Percentiles rank a stretch among this genome's conserved stretches.
phyloP scores from a whole-genome alignment of 2,888 invertebrate genomes.

The Lasioglossum lativentre region DNA sequence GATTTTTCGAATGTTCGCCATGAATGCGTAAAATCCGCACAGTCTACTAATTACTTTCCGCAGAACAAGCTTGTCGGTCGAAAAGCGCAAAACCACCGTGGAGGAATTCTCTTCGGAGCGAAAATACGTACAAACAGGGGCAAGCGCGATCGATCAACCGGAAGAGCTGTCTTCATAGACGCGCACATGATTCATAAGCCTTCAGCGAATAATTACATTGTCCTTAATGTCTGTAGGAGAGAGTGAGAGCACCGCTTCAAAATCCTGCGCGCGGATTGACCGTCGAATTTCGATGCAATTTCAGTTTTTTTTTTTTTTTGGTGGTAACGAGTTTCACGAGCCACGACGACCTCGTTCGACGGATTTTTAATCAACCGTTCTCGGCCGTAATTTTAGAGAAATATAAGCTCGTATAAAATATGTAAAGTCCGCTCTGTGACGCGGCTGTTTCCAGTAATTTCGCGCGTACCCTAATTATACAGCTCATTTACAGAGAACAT shows the following conservation, averaged over 20 bases:
- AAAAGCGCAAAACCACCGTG: background rate
- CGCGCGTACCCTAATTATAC: slow-evolving; percentile 43
- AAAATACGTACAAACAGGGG: background rate
- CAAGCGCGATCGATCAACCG: background rate
- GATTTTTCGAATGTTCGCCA: too few relatives aligned
- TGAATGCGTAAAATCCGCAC: too few relatives aligned
- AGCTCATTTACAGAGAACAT: slow-evolving; percentile 51
- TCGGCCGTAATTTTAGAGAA: slow-evolving; percentile 30
- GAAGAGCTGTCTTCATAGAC: background rate
- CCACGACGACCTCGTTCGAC: slow-evolving; percentile 14
- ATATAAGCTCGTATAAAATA: slow-evolving; percentile 47
- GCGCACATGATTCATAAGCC: background rate
- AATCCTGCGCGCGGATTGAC: background rate
- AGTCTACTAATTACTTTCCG: background rate
- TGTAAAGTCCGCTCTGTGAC: slow-evolving; percentile 28
- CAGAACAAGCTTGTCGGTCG: background rate
- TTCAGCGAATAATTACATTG: background rate
- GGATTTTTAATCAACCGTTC: slow-evolving; percentile 51
- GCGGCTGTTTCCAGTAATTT: slow-evolving; percentile 32
- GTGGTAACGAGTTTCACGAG: slow-evolving; percentile 15
- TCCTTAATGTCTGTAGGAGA: background rate
- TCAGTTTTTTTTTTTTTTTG: background rate
- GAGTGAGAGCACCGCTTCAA: background rate
- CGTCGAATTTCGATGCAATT: slow-evolving; percentile 8
- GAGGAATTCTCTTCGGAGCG: background rate